These are phyloP conservation scores for Drosophila sordidapex DNA, from an alignment of 2,888 invertebrate genomes.

Conservation along the genomic window DNA sequence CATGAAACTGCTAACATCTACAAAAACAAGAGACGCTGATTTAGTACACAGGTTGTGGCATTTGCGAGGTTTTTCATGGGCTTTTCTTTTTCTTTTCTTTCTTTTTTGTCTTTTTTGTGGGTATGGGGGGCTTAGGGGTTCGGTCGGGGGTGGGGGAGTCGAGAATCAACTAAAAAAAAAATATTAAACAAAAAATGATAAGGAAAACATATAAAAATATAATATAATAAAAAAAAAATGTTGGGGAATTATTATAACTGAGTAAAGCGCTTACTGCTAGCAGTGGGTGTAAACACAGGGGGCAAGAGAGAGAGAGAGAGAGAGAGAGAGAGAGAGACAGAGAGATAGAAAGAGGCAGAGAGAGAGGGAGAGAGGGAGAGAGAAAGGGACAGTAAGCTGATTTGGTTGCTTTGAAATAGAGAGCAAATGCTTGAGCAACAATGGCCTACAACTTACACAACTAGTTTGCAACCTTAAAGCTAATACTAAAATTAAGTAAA, in stretches of 20 bases:
- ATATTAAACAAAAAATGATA: constrained; percentile 28
- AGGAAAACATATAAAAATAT: constrained; percentile 13
- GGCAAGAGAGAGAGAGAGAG: neutral
- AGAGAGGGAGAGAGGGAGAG: neutral
- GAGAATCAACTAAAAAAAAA: constrained; percentile 13
- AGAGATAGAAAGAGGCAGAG: neutral
- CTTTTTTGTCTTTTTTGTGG: constrained; percentile 1
- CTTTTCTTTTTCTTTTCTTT: neutral
- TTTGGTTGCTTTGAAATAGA: constrained; percentile 9
- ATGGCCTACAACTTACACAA: constrained; percentile 15
- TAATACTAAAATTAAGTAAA: constrained; percentile 17
- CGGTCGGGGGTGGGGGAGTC: neutral
- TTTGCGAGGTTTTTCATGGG: neutral
- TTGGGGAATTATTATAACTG: constrained; percentile 15
- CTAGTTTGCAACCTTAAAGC: constrained; percentile 26
- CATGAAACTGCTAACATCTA: constrained; percentile 83
- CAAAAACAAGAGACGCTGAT: constrained; percentile 69
- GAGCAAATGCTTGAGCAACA: constrained; percentile 21
- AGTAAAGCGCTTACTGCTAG: constrained; percentile 30
- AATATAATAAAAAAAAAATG: constrained; percentile 14
- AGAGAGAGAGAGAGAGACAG: neutral
- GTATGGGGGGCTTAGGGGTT: neutral
- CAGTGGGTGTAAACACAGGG: constrained; percentile 2
- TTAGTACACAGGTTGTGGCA: constrained; percentile 59
- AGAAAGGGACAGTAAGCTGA: constrained; percentile 6